These are phyloP conservation scores for Cyrtorhinus lividipennis DNA, from an alignment of 1,140 invertebrate species.

Conservation along the genomic window DNA sequence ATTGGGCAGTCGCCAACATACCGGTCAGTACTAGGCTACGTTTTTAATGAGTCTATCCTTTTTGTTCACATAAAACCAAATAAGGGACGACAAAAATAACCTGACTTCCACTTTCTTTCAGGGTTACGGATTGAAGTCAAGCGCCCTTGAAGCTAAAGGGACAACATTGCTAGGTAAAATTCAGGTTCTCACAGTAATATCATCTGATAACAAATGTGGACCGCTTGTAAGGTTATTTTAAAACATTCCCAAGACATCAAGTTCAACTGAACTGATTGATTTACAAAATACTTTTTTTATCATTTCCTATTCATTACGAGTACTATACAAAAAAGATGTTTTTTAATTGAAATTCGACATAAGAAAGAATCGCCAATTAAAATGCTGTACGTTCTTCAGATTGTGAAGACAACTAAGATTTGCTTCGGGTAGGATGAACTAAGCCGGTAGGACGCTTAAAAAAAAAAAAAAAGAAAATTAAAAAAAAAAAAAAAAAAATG, in stretches of 20 bases:
- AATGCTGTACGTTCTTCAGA: no score
- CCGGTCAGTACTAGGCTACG: slow-evolving; percentile 11
- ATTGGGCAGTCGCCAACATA: slow-evolving; percentile 27
- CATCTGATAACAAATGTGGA: not conserved
- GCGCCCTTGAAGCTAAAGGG: slow-evolving; percentile 6
- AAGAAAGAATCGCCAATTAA: no score
- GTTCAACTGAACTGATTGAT: not conserved
- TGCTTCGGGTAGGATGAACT: no score
- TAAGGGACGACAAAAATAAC: not conserved
- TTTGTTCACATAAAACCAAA: not conserved
- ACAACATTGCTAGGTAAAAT: not conserved
- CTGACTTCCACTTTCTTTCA: not conserved
- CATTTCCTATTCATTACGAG: no score
- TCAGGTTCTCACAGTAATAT: not conserved
- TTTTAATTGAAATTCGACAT: no score
- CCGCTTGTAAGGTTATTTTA: not conserved
- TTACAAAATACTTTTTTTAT: not conserved
- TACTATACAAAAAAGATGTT: no score
- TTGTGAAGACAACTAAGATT: no score
- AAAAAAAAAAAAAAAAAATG: no score
- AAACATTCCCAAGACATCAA: not conserved
- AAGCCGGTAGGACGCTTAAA: no score
- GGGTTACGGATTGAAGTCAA: not conserved
- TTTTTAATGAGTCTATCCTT: not conserved
- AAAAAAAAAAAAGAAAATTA: no score